Percentiles rank a stretch among this genome's conserved stretches.
Conservation (phyloP, 1,140 invertebrate species). For the Pogonomyrmex californicus region DNA sequence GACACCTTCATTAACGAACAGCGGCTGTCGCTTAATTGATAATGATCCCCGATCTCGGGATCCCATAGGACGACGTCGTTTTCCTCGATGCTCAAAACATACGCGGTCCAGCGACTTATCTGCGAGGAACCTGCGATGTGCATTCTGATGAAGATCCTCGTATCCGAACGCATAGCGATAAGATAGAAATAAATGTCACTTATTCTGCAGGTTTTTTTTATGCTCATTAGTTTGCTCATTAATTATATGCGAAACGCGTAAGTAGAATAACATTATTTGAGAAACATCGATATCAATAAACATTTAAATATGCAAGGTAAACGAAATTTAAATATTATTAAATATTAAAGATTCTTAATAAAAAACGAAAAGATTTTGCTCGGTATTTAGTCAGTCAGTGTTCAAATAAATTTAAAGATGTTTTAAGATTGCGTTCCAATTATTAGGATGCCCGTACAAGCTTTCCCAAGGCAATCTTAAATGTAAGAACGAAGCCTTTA, state of each 20-base stretch:
- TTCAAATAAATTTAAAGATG: too few species aligned
- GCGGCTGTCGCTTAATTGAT: slow-evolving; percentile 80
- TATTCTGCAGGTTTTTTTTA: background rate
- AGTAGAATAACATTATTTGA: background rate
- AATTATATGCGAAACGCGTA: slow-evolving; percentile 1
- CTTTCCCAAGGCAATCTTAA: too few species aligned
- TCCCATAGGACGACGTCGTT: slow-evolving; percentile 81
- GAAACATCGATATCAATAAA: background rate
- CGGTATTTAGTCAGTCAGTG: too few species aligned
- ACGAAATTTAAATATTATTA: too few species aligned
- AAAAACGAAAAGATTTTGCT: too few species aligned
- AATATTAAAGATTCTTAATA: too few species aligned
- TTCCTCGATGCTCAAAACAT: slow-evolving; percentile 80
- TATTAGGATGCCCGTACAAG: too few species aligned
- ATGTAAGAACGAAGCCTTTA: too few species aligned
- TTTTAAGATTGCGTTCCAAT: too few species aligned
- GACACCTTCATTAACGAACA: slow-evolving; percentile 81
- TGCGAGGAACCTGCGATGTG: slow-evolving; percentile 80
- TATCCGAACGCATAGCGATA: background rate
- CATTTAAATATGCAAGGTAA: too few species aligned
- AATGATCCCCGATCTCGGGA: slow-evolving; percentile 82
- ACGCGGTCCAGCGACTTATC: slow-evolving; percentile 81
- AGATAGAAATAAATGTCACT: background rate
- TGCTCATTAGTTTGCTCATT: background rate
- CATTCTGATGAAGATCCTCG: background rate